Evolutionary conservation across 2,888 invertebrate genomes (phyloP), one percentile per base, ranked within the genome.

Genomic region (Tryphoninae sp.): DNA sequence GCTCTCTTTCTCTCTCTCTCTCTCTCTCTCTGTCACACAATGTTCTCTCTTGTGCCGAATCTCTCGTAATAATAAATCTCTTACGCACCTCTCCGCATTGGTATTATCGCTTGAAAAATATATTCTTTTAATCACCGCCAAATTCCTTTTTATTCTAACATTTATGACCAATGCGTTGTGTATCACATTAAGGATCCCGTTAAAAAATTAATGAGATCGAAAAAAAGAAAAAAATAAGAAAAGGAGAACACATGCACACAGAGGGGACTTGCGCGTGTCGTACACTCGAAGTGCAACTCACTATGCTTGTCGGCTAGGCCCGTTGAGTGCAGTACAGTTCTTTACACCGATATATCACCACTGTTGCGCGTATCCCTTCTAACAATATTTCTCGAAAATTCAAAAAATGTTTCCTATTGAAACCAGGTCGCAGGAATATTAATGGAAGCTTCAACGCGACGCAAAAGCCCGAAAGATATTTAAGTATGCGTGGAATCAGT

Each of bases 191-290:
- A 55, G 22, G 40, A 59, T 33, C 22, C n/a, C 49, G 67, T 61
- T 49, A 61, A 42, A 75, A 79, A 67, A 72, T 78, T 55, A 26
- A 26, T 22, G 59, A 19, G 42, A 62, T 42, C 6, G 51, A 53
- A 45, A 74, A 19, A 51, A 19, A 68, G 33, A 59, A 59, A 59
- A n/a, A 19, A 67, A 71, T 61, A 71, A 75, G 61, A 45, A 22
- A 69, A 68, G 19, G 42, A 11, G 45, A 64, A 69, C n/a, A 40
- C 51, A 68, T 58, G 58, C 58, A 19, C 75, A 33, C 33, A 6
- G 78, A 71, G 77, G 68, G 77, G 68, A 68, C 73, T 73, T 79
- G 67, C 67, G 68, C 45, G 59, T 42, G 68, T 59, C 33, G 40
- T 19, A 58, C 58, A 58, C 75, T 13, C 45, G 45, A 13, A 45